These are phyloP conservation scores for Taenaris catops DNA, from an alignment of 2,888 invertebrate species.

Conservation along the genomic window DNA sequence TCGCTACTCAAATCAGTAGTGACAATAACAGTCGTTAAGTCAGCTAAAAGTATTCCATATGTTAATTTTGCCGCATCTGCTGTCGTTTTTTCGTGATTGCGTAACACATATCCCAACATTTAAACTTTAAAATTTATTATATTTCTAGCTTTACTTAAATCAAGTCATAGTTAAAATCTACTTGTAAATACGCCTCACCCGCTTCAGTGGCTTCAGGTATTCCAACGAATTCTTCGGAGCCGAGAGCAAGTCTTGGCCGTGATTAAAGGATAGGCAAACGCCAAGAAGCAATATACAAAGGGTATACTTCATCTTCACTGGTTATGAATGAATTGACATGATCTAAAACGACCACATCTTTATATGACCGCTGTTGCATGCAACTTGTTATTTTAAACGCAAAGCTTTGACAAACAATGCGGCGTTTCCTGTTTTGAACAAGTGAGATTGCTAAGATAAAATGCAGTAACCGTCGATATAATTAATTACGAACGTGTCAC, in stretches of 20 bases:
- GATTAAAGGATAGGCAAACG: conserved; percentile 31
- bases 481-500: conserved; percentile 37
- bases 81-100: no score
- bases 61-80: no score
- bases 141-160: no score
- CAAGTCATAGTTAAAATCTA: no score
- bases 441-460: conserved; percentile 47
- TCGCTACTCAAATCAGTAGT: no score
- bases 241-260: conserved; percentile 28
- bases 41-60: no score
- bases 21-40: no score
- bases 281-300: conserved; percentile 46
- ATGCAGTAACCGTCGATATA: conserved; percentile 39
- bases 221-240: conserved; percentile 24
- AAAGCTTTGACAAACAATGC: conserved; percentile 63
- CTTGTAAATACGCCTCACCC: conserved; percentile 43
- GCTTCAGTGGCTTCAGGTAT: conserved; percentile 29
- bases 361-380: conserved; percentile 50
- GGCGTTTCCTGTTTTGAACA: conserved; percentile 62
- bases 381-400: conserved; percentile 32
- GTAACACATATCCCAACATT: no score
- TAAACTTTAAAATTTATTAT: no score
- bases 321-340: conserved; percentile 35
- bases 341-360: conserved; percentile 28
- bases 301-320: conserved; percentile 52